Conservation (phyloP, 2,113 vertebrate species). For the Camelus bactrianus region DNA sequence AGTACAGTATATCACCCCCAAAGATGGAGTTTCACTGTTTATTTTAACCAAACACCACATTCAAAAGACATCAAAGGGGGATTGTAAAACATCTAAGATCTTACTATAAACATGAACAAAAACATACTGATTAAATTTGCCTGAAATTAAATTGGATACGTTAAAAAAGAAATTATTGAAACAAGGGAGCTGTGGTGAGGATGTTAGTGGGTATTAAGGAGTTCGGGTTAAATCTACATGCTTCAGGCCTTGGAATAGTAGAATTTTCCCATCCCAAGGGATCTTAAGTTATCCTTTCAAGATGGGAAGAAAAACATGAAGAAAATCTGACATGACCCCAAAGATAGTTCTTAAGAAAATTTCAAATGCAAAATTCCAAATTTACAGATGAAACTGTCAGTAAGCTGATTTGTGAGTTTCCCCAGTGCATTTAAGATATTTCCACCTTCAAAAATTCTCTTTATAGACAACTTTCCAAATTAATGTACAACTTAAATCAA, state of each 20-base stretch:
- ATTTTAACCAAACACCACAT: constrained; percentile 58
- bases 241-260: not conserved
- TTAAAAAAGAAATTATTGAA: constrained; percentile 6
- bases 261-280: not conserved
- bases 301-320: not conserved
- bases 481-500: not conserved
- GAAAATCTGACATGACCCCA: not conserved
- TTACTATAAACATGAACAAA: constrained; percentile 60
- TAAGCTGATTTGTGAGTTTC: not conserved
- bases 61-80: constrained; percentile 63
- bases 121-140: constrained; percentile 45
- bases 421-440: not conserved
- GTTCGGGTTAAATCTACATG: not conserved
- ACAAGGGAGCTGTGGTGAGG: not conserved
- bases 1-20: not conserved
- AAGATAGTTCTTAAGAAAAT: not conserved
- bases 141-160: not conserved
- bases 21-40: constrained; percentile 55
- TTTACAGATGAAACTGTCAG: constrained; percentile 28
- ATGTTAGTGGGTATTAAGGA: not conserved
- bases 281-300: not conserved
- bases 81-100: constrained; percentile 36
- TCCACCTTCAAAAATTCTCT: not conserved
- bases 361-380: constrained; percentile 25
- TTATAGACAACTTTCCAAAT: constrained; percentile 34